Evolutionary conservation across 2,113 vertebrate species (phyloP).

Genomic region (Corvus hawaiiensis): DNA sequence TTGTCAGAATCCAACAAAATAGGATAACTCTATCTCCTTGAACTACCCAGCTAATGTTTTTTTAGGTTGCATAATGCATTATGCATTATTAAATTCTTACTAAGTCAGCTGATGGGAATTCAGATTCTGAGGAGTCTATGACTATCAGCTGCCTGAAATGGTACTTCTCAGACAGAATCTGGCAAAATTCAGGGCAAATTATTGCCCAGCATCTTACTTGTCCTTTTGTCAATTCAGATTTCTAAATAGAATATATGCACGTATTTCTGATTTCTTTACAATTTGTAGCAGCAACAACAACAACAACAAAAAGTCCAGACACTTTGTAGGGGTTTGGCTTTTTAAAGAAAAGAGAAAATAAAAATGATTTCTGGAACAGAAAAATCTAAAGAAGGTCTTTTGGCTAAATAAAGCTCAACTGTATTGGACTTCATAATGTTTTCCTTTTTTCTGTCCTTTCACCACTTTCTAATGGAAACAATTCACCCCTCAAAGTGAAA

Average conservation of each 20-base stretch:
- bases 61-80: not conserved
- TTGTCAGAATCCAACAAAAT: slow-evolving; percentile 50
- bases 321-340: fast-evolving
- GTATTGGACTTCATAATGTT: not conserved
- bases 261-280: not conserved
- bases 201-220: not conserved
- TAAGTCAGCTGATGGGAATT: not conserved
- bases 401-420: not conserved
- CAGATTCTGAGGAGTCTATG: not conserved
- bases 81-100: slow-evolving; percentile 21
- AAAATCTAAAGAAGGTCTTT: not conserved
- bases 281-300: not conserved
- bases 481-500: not conserved
- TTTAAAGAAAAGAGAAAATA: not conserved
- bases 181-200: not conserved
- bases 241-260: not conserved
- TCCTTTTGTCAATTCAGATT: not conserved
- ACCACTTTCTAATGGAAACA: not conserved
- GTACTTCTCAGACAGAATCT: not conserved
- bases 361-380: not conserved
- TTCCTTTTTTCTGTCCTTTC: not conserved
- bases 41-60: slow-evolving; percentile 21
- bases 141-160: not conserved
- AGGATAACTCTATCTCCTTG: slow-evolving; percentile 7
- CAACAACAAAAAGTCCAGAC: not conserved